Base-by-base conservation (phyloP, 2,113 vertebrate species). In the Hydrolagus affinis region DNA sequence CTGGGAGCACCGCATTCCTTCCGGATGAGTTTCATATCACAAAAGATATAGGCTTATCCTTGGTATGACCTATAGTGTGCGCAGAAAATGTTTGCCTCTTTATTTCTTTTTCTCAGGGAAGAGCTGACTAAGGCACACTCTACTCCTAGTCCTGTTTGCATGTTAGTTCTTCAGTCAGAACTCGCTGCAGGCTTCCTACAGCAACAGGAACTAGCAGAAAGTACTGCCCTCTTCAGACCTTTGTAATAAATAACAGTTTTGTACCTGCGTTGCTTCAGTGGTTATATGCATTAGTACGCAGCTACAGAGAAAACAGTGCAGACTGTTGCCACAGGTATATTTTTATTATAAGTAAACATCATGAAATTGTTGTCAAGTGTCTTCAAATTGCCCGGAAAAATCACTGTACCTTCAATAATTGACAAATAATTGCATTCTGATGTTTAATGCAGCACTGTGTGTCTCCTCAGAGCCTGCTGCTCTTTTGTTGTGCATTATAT, bases 171-270 rank as follows among this genome's bases (percentile, higher is more conserved):
- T 56, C 44, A n/a, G 3, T 30, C 44, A 7, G 74, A 56, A 9
- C 57, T 8, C 2, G 57, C 57, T n/a, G 2, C 60, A 19, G 78
- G 9, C 44, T 44, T 44, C 44, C 93, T 90, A 89, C 88, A 89
- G 85, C 89, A 89, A 91, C 86, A 89, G 88, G 93, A 93, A 93
- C 92, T 90, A 93, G 91, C 94, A 94, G 92, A 95, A 95, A 93
- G 90, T 93, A 91, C 93, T 93, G 93, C 93, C 94, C 94, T 94
- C 94, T 94, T 94, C 94, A 94, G 93, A 93, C 17, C 15, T 9
- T 9, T 19, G 14, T 19, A 19, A 8, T 4, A 30, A 28, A 83
- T 32, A 11, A 66, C 78, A 83, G 2, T 14, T 28, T 25, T 25
- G 44, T 25, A 3, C 3, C 73, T 14, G 73, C 44, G 44, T 44